These are phyloP conservation scores for Eleutherodactylus coqui DNA, from an alignment of 2,797 vertebrate species.

Conservation along the genomic window DNA sequence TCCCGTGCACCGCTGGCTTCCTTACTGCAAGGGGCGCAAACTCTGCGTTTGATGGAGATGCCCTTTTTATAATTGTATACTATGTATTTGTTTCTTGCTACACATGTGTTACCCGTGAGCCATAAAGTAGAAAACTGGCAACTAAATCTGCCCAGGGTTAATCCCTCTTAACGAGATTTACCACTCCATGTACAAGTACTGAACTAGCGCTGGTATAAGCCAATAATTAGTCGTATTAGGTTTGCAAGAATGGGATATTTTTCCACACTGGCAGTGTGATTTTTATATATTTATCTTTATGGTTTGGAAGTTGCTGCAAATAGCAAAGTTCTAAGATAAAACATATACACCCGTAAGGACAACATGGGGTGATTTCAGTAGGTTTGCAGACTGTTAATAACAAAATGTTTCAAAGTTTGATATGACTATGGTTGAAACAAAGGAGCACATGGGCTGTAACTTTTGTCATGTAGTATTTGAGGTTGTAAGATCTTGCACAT, in stretches of 20 bases:
- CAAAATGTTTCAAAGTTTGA: not conserved
- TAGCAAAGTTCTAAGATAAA: not conserved
- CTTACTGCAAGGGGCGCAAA: not conserved
- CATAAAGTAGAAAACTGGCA: no score
- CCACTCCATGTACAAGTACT: not conserved
- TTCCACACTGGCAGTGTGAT: not conserved
- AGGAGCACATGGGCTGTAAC: conserved; percentile 10
- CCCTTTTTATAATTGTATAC: not conserved
- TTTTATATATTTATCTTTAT: no score
- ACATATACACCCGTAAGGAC: not conserved
- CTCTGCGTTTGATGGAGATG: not conserved
- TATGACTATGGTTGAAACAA: not conserved
- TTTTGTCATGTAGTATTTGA: not conserved
- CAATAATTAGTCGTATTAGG: not conserved
- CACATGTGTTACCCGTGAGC: conserved; percentile 27
- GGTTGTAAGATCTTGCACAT: not conserved
- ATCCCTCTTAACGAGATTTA: conserved; percentile 28
- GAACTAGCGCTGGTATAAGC: not conserved
- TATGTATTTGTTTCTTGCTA: not conserved
- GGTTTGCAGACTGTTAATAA: not conserved
- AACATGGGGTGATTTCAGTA: not conserved
- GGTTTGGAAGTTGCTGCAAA: not conserved
- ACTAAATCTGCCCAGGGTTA: conserved; percentile 27
- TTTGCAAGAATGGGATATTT: not conserved
- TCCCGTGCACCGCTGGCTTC: not conserved